Percentiles rank a stretch among this genome's conserved stretches.
Evolutionary conservation across 1,140 invertebrate species (phyloP).

Genomic region (Hycleus cichorii): DNA sequence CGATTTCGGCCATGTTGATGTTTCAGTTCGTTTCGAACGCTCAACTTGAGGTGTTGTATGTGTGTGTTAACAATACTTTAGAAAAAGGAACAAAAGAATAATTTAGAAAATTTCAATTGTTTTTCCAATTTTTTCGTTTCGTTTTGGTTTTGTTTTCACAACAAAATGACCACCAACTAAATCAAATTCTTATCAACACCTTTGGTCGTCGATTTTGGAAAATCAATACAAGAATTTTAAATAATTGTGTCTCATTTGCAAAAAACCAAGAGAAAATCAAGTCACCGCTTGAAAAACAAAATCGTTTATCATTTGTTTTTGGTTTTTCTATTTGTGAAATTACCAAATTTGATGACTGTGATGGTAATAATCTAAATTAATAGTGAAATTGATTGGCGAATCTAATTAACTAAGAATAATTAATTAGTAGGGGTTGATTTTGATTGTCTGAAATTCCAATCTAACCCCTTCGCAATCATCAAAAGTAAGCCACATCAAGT

Average conservation of each 20-base stretch:
- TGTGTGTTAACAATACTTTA: too few species aligned
- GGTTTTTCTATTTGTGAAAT: background rate
- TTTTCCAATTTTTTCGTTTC: background rate
- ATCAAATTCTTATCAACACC: too few species aligned
- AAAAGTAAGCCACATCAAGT: too few species aligned
- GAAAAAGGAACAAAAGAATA: background rate
- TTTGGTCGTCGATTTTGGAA: background rate
- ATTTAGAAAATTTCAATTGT: constrained; percentile 12
- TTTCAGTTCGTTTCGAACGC: constrained; percentile 19
- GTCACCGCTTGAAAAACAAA: too few species aligned
- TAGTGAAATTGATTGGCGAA: background rate
- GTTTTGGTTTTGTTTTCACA: too few species aligned
- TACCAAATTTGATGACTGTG: background rate
- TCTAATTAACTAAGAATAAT: background rate
- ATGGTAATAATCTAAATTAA: too few species aligned
- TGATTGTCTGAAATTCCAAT: background rate
- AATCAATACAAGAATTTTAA: constrained; percentile 8
- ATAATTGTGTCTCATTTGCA: background rate
- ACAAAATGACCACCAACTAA: too few species aligned
- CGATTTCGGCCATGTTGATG: constrained; percentile 14
- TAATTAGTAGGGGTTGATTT: background rate
- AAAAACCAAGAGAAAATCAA: background rate
- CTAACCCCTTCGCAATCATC: background rate
- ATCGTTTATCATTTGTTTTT: too few species aligned
- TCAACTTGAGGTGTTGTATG: background rate